Base-by-base conservation (phyloP, 2,888 invertebrate species). In the Sarcophaga carnaria region DNA sequence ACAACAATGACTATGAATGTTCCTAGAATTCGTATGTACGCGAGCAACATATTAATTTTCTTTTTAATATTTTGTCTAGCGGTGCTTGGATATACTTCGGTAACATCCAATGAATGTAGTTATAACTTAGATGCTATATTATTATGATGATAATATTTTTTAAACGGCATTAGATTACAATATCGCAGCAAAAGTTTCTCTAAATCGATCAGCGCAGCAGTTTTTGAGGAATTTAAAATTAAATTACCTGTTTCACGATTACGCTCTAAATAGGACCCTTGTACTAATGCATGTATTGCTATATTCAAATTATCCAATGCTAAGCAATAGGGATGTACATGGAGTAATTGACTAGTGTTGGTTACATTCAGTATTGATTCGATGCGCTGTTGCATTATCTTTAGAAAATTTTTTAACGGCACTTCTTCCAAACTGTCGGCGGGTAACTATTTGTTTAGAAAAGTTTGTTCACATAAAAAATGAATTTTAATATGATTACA, bases 301-400 rank as follows among this genome's bases (percentile, higher is more conserved):
- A 95, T 95, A 59, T 93, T 94, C 71, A 94, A 93, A 78, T 95
- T 94, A 88, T 97, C 97, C 88, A 97, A 94, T 63, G 96, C 96
- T 83, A 97, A 94, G 89, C 96, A 95, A 93, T 96, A 97, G 0
- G 97, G 96, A 93, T 97, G 96, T 14, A 94, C 94, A 77, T 91
- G 90, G 10, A 77, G 71, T 2, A 83, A 49, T 79, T 92, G 91
- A 17, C 90, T 89, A 72, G 80, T 14, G 66, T 88, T 88, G 62
- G 62, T n/a, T 89, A 89, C 70, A 17, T 90, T 90, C n/a, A 95
- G 91, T 60, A 94, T 90, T 25, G 91, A 90, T 92, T 96, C 97
- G 45, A 95, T 94, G 22, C 94, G 92, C 90, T 94, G 94, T 91
- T 97, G 97, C 2, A 95, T 94, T 75, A 94, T 93, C 83, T 94